Evolutionary conservation across 2,888 invertebrate genomes (phyloP), one percentile per base, ranked within the genome.

Genomic region (Zaprionus bogoriensis): DNA sequence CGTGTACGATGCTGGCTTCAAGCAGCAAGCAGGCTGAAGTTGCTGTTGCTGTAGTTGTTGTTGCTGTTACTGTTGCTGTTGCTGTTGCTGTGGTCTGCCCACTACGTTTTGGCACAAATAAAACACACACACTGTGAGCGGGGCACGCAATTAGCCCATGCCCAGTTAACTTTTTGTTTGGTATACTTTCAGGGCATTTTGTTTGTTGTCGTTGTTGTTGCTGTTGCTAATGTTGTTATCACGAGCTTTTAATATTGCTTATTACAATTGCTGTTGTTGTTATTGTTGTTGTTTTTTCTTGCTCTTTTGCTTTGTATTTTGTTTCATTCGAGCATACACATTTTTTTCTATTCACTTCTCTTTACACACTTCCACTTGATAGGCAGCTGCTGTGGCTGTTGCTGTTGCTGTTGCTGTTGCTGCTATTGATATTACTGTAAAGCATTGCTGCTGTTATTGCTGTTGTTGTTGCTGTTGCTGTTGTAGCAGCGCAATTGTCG

Each of bases 351-450:
- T 67, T 81, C 63, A 61, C 62, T 74, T 82, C 67, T 62, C 72
- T 68, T 64, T 78, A 67, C 61, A 66, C 71, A 78, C 67, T 73
- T 76, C 67, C 83, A 78, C 70, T 82, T 74, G 86, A 85, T 78
- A 67, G 53, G 62, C 48, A 27, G 42, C 36, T 32, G n/a, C n/a
- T 52, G 23, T 23, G 61, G 45, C n/a, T 54, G 60, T 42, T 57
- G 69, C 23, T 58, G 65, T 6, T 59, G 45, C 1, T 52, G 42
- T 19, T 55, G 38, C 6, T 47, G 42, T 38, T 42, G 27, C 23
- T 63, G 50, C 32, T 73, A 36, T 50, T 36, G 48, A 28, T 58
- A 45, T 64, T 58, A 23, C 30, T 55, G 52, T 59, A n/a, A n/a
- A n/a, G n/a, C 44, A 59, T 47, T 55, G 42, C 6, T 58, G 20